Base-by-base conservation (phyloP, 2,797 vertebrate genomes). In the Synanceia verrucosa region DNA sequence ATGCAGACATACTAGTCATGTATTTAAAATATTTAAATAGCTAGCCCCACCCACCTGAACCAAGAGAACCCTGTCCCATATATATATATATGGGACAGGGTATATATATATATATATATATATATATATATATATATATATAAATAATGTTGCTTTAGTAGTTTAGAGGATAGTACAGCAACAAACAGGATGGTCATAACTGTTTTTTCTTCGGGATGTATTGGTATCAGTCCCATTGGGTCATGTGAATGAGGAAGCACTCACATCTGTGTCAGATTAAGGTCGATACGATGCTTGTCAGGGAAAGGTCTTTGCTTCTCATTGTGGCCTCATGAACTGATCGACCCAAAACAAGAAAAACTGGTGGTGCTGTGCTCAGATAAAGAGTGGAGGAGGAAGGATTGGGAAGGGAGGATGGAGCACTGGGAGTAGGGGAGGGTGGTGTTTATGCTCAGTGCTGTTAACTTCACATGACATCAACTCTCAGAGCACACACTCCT, bases 201-300 rank as follows among this genome's bases (percentile, higher is more conserved):
- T 23, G 36, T 13, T 44, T 37, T 71, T 16, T 70, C 9, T 37
- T 1, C 41, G 65, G 61, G 76, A 53, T 28, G 72, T 76, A 79
- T 77, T 82, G 86, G 87, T 85, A 71, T 78, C 37, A 36, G 73
- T 72, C 85, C 71, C 81, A 46, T 79, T 76, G 88, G 93, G 92
- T 94, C 94, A 90, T 95, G 94, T 93, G 93, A 94, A 95, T 90
- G 69, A 91, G 91, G 90, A 92, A 85, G 82, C 72, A 63, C 75
- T 82, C 81, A 90, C 93, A 94, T 94, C 92, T 94, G 93, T 86
- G 84, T 90, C 86, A 88, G 79, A 93, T 94, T 92, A 93, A 68
- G 63, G 72, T 78, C 26, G 51, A 86, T 65, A 50, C 16, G 6
- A 58, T 37, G 72, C 47, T 73, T 31, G 46, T 46, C 67, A 66